Conservation (phyloP, 2,888 invertebrate genomes). For the Clanis bilineata region DNA sequence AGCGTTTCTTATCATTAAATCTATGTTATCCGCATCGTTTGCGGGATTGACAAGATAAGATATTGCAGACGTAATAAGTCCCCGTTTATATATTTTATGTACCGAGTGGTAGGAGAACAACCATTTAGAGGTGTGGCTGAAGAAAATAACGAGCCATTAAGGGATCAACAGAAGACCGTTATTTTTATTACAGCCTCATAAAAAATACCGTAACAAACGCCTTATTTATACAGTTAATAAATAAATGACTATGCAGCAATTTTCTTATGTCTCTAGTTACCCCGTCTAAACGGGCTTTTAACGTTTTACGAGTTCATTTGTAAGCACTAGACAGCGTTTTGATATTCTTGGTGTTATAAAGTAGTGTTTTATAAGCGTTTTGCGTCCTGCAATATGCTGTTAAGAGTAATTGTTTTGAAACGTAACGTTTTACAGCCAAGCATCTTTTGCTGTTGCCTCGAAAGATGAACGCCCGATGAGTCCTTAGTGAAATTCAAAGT, state of each 20-base stretch:
- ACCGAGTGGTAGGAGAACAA: constrained; percentile 41
- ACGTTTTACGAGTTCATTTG: constrained; percentile 6
- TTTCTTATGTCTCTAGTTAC: neutral
- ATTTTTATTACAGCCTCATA: constrained; percentile 46
- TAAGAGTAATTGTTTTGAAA: neutral
- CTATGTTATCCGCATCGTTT: neutral
- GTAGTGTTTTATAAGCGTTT: neutral
- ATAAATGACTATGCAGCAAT: constrained; percentile 4
- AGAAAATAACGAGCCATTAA: constrained; percentile 46
- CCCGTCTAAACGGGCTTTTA: neutral
- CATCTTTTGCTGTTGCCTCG: neutral
- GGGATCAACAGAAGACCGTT: constrained; percentile 32
- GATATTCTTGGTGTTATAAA: neutral
- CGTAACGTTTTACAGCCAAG: neutral
- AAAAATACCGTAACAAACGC: constrained; percentile 10
- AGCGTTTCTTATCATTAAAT: neutral
- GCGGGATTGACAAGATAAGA: constrained; percentile 30
- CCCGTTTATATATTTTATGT: constrained; percentile 40
- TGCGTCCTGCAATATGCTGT: neutral
- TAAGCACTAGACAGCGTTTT: neutral
- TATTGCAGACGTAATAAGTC: constrained; percentile 28
- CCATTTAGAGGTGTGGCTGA: constrained; percentile 48
- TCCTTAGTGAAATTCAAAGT: neutral
- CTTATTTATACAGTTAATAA: constrained; percentile 14
- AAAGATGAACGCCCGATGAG: neutral